Base-by-base conservation (phyloP, 2,888 invertebrate genomes). In the Eilema caniola region DNA sequence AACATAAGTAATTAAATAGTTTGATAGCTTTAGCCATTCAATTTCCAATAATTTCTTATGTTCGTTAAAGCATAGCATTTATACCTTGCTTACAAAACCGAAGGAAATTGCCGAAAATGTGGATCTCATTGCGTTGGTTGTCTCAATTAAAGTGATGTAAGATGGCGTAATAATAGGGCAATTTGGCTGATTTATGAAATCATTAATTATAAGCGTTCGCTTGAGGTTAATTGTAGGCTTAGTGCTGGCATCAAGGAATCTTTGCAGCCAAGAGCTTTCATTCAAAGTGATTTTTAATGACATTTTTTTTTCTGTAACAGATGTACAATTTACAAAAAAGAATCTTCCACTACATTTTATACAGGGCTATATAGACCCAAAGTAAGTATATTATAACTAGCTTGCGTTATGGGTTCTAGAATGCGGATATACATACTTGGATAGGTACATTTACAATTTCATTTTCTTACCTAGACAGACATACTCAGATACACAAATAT, bases 91-190 rank as follows among this genome's bases (percentile, higher is more conserved):
- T 73, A 69, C 72, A 77, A 77, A 74, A 63, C 77, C 80, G 72
- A 81, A 81, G 74, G 78, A 83, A 88, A 87, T 85, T 86, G 83
- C 80, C 84, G 83, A 87, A 91, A 92, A 88, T 88, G 86, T 85
- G 80, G 85, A 82, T 84, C 80, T 85, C 76, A 77, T 71, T 82
- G 81, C 73, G 74, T 73, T 83, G 83, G 86, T 86, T 88, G 90
- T 91, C 93, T 92, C 91, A 92, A 93, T 93, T 92, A 93, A 92
- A 89, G 88, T 90, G 92, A 93, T 90, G 92, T 93, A 92, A 93
- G 93, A 92, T 91, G n/a, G 90, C 89, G 91, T 92, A 92, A 93
- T 93, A 92, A 92, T 41, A 90, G 88, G 91, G 89, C 90, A 92
- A 82, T 93, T 92, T 87, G 80, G 84, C 84, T 93, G 93, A 94